Base-by-base conservation (phyloP, 35 echinoderm and acorn worm species). In the Ptychodera flava region DNA sequence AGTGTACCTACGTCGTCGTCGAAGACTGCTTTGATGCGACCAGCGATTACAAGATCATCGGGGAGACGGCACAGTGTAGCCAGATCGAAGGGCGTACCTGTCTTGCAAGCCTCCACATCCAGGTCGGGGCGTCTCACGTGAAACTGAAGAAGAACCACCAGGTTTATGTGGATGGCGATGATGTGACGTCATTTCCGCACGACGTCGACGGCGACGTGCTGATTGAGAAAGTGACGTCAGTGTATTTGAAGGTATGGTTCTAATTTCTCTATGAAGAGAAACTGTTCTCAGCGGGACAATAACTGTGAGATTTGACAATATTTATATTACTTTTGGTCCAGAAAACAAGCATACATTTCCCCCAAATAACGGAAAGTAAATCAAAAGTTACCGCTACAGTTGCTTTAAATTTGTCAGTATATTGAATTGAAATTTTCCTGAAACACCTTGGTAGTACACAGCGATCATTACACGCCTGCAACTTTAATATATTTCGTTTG, bases 1-100 rank as follows among this genome's bases (percentile, higher is more conserved):
- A 90, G 32, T 93, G 92, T 36, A 88, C 83, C 16, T 88, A 93
- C 85, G 90, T 85, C 22, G 30, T 93, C 22, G 85, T 93, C 22
- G 45, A 64, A 22, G 22, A 64, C 45, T 64, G 45, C 45, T 12
- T 64, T 64, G 45, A 6, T 64, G 45, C 6, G 6, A 22, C 6
- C 6, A 64, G 6, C 22, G 22, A 64, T 22, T 64, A 64, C 22
- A 6, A 22, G 6, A 64, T 64, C 6, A 64, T 12, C 45, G 22
- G 6, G 22, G 45, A 64, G 22, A 64, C 6, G 6, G 6, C 45
- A 6, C 6, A 64, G 6, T 64, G 45, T 64, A 64, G 45, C 22
- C 6, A 22, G 22, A 64, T 12, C 22, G 45, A 64, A 6, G 45
- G 45, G 22, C n/a, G n/a, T n/a, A 64, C 45, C 45, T 64, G 45